These are phyloP conservation scores for Tinea semifulvella DNA, from an alignment of 2,888 invertebrate genomes.

Conservation along the genomic window DNA sequence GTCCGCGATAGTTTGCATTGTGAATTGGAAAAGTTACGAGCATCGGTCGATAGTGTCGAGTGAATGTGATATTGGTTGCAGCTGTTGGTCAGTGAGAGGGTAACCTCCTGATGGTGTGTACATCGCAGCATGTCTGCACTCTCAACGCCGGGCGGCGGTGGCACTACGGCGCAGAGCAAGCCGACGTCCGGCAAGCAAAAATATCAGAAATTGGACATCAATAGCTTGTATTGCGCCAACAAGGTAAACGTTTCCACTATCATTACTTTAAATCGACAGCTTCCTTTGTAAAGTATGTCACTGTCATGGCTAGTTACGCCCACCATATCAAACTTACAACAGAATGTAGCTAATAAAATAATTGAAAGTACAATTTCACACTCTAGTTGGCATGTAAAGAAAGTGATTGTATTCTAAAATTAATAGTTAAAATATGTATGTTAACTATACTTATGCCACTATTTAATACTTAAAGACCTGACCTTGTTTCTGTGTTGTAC, in stretches of 20 bases:
- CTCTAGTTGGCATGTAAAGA: too few species aligned
- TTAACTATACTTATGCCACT: background rate
- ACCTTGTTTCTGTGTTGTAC: background rate
- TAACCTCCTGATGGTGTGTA: conserved; percentile 82
- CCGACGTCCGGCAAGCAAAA: conserved; percentile 85
- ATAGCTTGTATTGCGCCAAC: conserved; percentile 92
- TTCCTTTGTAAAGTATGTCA: conserved; percentile 12
- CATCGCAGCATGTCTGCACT: conserved; percentile 97
- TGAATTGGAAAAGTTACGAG: background rate
- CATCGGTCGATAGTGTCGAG: background rate
- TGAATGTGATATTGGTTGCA: conserved; percentile 34
- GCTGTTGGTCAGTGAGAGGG: conserved; percentile 62
- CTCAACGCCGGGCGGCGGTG: conserved; percentile 81
- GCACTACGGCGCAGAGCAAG: conserved; percentile 65
- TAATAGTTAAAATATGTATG: too few species aligned
- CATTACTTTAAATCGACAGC: conserved; percentile 4
- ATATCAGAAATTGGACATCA: conserved; percentile 97
- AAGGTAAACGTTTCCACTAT: conserved; percentile 77
- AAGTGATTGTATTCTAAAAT: too few species aligned
- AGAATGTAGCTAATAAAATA: too few species aligned
- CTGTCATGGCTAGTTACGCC: conserved; percentile 14
- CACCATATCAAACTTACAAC: conserved; percentile 6
- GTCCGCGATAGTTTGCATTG: background rate
- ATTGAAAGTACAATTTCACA: too few species aligned
- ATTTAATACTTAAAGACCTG: background rate